Conservation (phyloP, 1,140 invertebrate species). For the Cheumatopsyche charites region DNA sequence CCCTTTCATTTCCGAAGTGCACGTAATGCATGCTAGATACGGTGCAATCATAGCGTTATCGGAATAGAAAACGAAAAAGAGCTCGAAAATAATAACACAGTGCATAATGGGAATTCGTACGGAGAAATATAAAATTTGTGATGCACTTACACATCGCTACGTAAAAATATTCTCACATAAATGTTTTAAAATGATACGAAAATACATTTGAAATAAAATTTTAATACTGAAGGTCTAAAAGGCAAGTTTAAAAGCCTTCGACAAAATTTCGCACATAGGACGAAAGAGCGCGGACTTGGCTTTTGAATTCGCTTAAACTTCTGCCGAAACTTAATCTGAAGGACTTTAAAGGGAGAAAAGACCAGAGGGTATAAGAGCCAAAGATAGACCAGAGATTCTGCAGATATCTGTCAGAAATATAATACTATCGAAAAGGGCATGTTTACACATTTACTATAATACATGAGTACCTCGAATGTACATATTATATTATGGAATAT, state of each 20-base stretch:
- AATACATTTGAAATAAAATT: too few relatives aligned
- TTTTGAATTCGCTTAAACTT: constrained; percentile 28
- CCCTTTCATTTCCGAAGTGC: background rate
- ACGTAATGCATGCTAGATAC: constrained; percentile 2
- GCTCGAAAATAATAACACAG: background rate
- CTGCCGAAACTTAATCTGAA: constrained; percentile 11
- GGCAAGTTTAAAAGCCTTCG: constrained; percentile 20
- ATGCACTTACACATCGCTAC: too few relatives aligned
- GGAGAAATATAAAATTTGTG: too few relatives aligned
- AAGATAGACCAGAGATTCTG: background rate
- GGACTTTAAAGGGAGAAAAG: background rate
- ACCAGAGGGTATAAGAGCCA: background rate
- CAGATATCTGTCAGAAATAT: constrained; percentile 17
- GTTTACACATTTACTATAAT: too few relatives aligned
- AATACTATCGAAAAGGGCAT: constrained; percentile 1
- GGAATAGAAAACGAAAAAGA: constrained; percentile 4
- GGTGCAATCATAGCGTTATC: constrained; percentile 3
- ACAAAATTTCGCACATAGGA: constrained; percentile 12
- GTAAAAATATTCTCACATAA: too few relatives aligned
- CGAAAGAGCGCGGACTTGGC: background rate
- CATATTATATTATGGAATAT: background rate
- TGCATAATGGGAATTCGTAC: too few relatives aligned
- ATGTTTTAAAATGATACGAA: too few relatives aligned
- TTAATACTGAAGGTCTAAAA: constrained; percentile 22
- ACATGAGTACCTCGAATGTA: background rate